Evolutionary conservation across 2,113 vertebrate species (phyloP).

Genomic region (Ailurus styani): DNA sequence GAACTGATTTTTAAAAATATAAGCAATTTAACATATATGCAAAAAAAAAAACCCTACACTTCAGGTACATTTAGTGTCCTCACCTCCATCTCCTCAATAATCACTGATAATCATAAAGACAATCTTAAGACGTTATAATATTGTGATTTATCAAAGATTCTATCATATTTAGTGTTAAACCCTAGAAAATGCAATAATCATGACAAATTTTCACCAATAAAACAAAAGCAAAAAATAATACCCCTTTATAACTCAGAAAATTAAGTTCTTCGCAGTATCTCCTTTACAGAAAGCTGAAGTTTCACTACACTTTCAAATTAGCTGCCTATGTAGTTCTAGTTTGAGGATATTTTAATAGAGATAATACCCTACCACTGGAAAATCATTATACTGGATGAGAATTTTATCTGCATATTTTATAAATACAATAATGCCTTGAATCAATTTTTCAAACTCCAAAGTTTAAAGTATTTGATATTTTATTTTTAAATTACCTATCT

Average conservation of each 20-base stretch:
- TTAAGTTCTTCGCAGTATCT: neutral
- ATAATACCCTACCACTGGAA: neutral
- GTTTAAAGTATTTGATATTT: constrained; percentile 16
- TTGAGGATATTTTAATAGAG: neutral
- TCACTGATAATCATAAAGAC: neutral
- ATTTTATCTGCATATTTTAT: neutral
- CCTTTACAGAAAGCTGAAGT: neutral
- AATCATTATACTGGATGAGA: neutral
- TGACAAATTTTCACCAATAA: neutral
- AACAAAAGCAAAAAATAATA: constrained; percentile 3
- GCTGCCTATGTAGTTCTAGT: neutral
- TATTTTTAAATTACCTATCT: neutral
- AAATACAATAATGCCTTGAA: neutral
- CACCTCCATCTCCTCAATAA: neutral
- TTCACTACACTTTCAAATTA: neutral
- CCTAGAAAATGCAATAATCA: neutral
- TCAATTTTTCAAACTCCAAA: neutral
- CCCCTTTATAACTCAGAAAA: neutral
- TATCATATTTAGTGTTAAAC: neutral
- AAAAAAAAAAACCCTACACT: neutral
- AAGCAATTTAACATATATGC: neutral
- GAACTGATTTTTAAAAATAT: neutral
- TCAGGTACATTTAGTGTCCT: neutral
- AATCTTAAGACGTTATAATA: neutral
- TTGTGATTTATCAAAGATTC: neutral